A percentile compares a stretch with the other conserved stretches of the same genome.
Evolutionary conservation across 2,888 invertebrate species (phyloP).

Genomic region (Xylota sylvarum): DNA sequence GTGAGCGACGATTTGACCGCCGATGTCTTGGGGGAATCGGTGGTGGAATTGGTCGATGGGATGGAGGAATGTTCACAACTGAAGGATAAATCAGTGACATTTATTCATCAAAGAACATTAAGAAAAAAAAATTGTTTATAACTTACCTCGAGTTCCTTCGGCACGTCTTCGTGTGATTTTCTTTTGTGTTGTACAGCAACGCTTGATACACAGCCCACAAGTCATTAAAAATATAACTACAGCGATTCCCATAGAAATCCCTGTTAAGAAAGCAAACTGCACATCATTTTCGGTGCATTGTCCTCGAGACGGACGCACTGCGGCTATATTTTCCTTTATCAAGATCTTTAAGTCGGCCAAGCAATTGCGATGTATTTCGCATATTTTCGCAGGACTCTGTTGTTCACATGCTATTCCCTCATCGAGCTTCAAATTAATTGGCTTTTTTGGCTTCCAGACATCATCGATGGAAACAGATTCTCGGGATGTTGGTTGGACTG

Average conservation of each 20-base stretch:
- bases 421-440: conserved; percentile 60
- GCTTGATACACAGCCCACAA: conserved; percentile 81
- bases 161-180: background rate
- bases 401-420: conserved; percentile 56
- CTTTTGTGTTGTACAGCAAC: conserved; percentile 78
- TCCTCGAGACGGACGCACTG: conserved; percentile 46
- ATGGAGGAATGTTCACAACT: background rate
- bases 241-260: conserved; percentile 81
- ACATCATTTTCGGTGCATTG: conserved; percentile 80
- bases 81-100: background rate
- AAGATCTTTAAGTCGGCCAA: conserved; percentile 79
- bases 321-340: conserved; percentile 65
- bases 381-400: conserved; percentile 76
- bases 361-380: conserved; percentile 81
- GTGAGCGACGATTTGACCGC: conserved; percentile 40
- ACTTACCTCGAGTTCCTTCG: conserved; percentile 71
- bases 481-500: background rate
- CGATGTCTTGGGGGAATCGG: conserved; percentile 72
- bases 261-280: conserved; percentile 81
- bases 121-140: conserved; percentile 31
- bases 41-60: conserved; percentile 66
- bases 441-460: conserved; percentile 62
- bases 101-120: background rate
- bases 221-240: conserved; percentile 80
- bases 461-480: conserved; percentile 36